Evolutionary conservation across 1,140 invertebrate genomes (phyloP), one percentile per base, ranked within the genome.

Genomic region (Pseudomyrmex pallidus): DNA sequence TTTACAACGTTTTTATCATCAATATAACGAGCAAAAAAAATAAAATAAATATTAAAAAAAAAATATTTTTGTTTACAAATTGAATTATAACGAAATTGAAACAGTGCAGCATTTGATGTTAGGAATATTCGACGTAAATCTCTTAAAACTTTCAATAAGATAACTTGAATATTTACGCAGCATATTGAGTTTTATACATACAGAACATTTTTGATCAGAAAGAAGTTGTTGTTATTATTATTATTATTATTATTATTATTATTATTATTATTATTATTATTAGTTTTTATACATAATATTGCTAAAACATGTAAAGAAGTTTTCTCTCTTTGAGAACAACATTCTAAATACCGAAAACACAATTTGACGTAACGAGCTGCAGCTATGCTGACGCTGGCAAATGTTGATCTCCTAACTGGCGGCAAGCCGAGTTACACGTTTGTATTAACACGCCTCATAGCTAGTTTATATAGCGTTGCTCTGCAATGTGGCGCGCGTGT

Each of bases 371-470:
- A 68, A 78, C 64, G 76, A 78, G 52, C 52, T 78, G 9, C 74
- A 68, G 46, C 20, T 64, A 78, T 15, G 66, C 20, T 56, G n/a
- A 59, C 20, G 35, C 50, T 22, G 13, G 13, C 13, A 46, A 54
- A 52, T 44, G 61, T 82, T 73, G 25, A 74, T 82, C 67, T 17
- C 57, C 63, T 74, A 62, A 62, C 22, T 48, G 17, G n/a, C 72
- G 66, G 72, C 76, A 83, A 83, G 22, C 57, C 17, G 44, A 77
- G 57, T 67, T 87, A 61, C 85, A 52, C 5, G 17, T 56, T n/a
- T 57, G 72, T 54, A 83, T 15, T 25, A 68, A 74, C 57, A 46
- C 48, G 46, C 59, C 50, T 72, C 56, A 59, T 73, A n/a, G 68
- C 25, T 48, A 74, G 44, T 82, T 52, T 57, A 68, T 68, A 52